Evolutionary conservation across 2,888 invertebrate species (phyloP).

Genomic region (Schrankia costaestrigalis): DNA sequence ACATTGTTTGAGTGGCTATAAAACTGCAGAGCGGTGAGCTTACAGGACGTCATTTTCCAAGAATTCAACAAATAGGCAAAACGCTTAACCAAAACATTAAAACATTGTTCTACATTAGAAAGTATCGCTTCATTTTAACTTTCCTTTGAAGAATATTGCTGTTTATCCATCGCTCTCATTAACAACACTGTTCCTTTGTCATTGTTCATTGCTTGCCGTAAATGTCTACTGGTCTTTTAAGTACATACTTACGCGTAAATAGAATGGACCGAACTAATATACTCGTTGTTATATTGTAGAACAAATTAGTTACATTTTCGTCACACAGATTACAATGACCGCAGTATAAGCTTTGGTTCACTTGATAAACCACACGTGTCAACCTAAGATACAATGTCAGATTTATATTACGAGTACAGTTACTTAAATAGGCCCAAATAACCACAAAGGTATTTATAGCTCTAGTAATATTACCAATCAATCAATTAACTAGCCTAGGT

Average conservation of each 20-base stretch:
- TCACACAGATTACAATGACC: constrained; percentile 18
- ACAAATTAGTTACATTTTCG: constrained; percentile 8
- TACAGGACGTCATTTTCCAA: no score
- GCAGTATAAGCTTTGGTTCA: constrained; percentile 18
- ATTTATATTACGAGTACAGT: constrained; percentile 14
- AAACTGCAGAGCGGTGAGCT: no score
- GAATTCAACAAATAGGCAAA: no score
- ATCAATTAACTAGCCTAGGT: no score
- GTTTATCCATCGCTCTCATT: not conserved
- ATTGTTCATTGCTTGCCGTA: constrained; percentile 5
- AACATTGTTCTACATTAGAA: no score
- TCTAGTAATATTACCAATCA: no score
- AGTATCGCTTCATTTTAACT: no score
- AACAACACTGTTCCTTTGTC: constrained; percentile 4
- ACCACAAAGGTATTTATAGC: constrained; percentile 1
- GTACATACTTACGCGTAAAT: constrained; percentile 5
- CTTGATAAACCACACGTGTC: constrained; percentile 27
- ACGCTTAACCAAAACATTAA: no score
- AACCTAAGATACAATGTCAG: constrained; percentile 20
- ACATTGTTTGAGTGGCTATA: no score
- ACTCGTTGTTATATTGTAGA: constrained; percentile 4
- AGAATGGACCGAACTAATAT: constrained; percentile 1
- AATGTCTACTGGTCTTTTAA: constrained; percentile 4
- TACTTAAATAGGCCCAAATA: constrained; percentile 1
- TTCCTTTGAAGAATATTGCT: constrained; percentile 3